Evolutionary conservation across 2,797 vertebrate genomes (phyloP).

Genomic region (Sebastes diploproa): DNA sequence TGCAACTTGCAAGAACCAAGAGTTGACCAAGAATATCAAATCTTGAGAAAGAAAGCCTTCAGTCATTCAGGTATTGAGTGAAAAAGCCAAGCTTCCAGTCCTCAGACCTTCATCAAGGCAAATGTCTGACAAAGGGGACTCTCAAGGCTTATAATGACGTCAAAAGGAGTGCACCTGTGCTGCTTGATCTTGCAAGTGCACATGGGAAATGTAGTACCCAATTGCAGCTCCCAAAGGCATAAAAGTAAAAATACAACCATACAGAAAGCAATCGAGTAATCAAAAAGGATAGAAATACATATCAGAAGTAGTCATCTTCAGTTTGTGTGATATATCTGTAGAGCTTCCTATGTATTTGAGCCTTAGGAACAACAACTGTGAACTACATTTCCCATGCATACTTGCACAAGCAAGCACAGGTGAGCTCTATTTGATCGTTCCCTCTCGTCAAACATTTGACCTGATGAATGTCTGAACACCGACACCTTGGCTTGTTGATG

Average conservation of each 20-base stretch:
- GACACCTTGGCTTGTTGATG: background rate
- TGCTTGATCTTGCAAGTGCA: background rate
- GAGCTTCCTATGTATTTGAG: background rate
- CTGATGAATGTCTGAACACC: no score
- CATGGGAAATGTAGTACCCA: constrained; percentile 16
- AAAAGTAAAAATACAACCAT: background rate
- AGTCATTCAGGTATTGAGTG: background rate
- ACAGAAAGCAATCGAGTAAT: accelerated
- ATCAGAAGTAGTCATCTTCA: no score
- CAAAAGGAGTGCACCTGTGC: background rate
- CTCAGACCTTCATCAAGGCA: background rate
- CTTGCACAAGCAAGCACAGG: background rate
- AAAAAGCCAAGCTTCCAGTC: background rate
- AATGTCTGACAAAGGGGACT: background rate
- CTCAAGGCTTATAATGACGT: background rate
- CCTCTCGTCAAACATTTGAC: background rate
- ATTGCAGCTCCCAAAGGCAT: background rate
- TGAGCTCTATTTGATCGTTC: background rate
- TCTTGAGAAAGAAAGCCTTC: background rate
- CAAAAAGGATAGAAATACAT: accelerated
- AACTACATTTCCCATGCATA: background rate
- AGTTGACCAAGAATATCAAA: background rate
- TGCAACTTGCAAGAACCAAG: no score
- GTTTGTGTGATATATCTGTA: background rate
- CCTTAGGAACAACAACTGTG: background rate